These are phyloP conservation scores for Fukomys damarensis DNA, from an alignment of 2,113 vertebrate species.

Conservation along the genomic window DNA sequence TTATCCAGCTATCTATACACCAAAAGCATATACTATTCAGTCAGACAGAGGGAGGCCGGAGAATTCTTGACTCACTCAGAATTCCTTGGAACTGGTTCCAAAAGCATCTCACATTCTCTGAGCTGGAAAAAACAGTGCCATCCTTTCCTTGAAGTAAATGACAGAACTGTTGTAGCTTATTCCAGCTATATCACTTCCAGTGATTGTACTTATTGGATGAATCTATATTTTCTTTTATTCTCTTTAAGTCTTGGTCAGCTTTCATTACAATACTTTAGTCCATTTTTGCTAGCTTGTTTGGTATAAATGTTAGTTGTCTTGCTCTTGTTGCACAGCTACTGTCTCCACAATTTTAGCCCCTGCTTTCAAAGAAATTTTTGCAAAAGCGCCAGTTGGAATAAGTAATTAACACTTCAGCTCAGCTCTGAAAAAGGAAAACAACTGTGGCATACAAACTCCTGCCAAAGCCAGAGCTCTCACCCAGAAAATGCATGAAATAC, in stretches of 20 bases:
- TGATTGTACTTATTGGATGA: not conserved
- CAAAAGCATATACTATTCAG: not conserved
- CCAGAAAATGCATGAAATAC: slow-evolving; percentile 75
- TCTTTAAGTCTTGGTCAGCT: slow-evolving; percentile 20
- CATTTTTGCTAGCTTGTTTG: slow-evolving; percentile 50
- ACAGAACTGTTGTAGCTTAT: not conserved
- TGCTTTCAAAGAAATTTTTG: slow-evolving; percentile 82
- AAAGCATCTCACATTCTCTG: slow-evolving; percentile 35
- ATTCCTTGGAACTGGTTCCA: not conserved
- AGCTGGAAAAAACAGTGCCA: not conserved
- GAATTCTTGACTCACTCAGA: not conserved
- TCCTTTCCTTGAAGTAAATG: not conserved
- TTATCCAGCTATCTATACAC: not conserved
- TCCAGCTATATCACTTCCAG: not conserved
- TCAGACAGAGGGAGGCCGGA: not conserved
- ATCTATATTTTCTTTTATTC: not conserved
- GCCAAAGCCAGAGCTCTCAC: slow-evolving; percentile 74
- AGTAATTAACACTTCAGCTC: slow-evolving; percentile 79
- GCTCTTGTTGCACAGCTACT: slow-evolving; percentile 64
- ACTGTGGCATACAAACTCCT: slow-evolving; percentile 69
- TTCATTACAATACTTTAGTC: not conserved
- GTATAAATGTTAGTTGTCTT: slow-evolving; percentile 32
- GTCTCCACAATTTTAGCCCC: slow-evolving; percentile 71
- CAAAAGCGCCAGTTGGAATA: slow-evolving; percentile 79
- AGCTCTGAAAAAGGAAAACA: slow-evolving; percentile 76